These are phyloP conservation scores for Lagocephalus sceleratus DNA, from an alignment of 2,797 vertebrate genomes.

Conservation along the genomic window DNA sequence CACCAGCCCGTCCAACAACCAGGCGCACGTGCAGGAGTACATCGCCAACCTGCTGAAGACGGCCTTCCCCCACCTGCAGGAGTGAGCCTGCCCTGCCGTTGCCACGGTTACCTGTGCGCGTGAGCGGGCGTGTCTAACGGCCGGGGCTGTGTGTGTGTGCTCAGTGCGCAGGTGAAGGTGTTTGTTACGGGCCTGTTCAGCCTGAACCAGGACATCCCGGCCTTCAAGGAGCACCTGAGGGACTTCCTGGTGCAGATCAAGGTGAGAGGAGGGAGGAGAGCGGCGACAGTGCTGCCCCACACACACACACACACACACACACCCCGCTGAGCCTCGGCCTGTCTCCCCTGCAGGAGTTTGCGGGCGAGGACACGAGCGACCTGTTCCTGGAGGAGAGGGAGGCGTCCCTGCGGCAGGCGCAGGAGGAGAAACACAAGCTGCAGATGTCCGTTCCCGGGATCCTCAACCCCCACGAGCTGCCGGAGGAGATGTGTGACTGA, in stretches of 20 bases:
- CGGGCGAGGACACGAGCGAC: constrained; percentile 96
- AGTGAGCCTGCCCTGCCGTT: constrained; percentile 75
- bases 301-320: no score
- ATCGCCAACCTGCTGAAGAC: constrained; percentile 97
- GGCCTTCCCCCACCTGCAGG: constrained; percentile 95
- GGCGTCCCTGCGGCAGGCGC: constrained; percentile 91
- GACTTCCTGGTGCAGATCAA: constrained; percentile 98
- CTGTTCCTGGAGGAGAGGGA: constrained; percentile 96
- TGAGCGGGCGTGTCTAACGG: not conserved
- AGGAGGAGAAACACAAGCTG: constrained; percentile 98
- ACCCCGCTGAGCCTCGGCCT: constrained; percentile 14
- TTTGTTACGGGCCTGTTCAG: constrained; percentile 97
- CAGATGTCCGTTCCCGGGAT: constrained; percentile 98
- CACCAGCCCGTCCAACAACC: constrained; percentile 87
- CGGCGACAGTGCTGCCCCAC: not conserved
- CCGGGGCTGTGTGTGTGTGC: constrained; percentile 16
- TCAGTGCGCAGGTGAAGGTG: constrained; percentile 94
- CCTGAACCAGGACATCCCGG: constrained; percentile 96
- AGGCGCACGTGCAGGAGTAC: constrained; percentile 94
- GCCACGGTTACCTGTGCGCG: not conserved
- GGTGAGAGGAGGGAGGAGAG: constrained; percentile 67
- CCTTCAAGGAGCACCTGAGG: constrained; percentile 94
- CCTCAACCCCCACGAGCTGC: constrained; percentile 98
- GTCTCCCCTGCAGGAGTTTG: constrained; percentile 84
- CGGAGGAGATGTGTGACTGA: constrained; percentile 98